A percentile compares a stretch with the other conserved stretches of the same genome.
These are phyloP conservation scores for Drosophila nikananu DNA, from an alignment of 1,140 invertebrate species.

Conservation along the genomic window DNA sequence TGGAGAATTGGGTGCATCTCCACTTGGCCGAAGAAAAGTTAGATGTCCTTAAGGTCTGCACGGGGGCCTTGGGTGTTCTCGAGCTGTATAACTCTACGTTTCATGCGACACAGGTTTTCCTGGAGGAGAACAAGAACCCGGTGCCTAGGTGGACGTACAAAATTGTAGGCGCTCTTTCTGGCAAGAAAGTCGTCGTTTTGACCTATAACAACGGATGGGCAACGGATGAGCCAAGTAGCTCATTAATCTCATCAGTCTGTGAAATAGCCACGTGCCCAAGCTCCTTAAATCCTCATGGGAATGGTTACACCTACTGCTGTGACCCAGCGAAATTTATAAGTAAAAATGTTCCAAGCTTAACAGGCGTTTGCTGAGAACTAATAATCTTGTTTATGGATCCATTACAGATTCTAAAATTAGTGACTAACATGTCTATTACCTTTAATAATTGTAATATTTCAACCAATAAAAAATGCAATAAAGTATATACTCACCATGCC, in stretches of 20 bases:
- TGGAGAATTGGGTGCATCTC: conserved; percentile 4
- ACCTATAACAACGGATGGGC: conserved; percentile 6
- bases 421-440: background rate
- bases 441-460: background rate
- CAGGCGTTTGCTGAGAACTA: background rate
- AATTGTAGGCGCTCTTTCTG: background rate
- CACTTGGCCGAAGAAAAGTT: background rate
- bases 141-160: conserved; percentile 3
- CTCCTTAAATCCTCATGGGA: background rate
- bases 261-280: background rate
- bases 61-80: background rate
- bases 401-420: background rate
- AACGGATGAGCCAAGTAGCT: too few relatives aligned
- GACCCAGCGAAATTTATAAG: conserved; percentile 6
- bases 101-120: background rate
- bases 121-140: background rate
- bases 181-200: background rate
- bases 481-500: background rate
- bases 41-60: conserved; percentile 8
- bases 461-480: background rate
- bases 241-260: background rate
- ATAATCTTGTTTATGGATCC: background rate
- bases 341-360: background rate
- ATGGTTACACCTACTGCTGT: conserved; percentile 15
- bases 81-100: background rate